Evolutionary conservation across 2,888 invertebrate genomes (phyloP), one percentile per base, ranked within the genome.

Genomic region (Drosophila glabriapex): DNA sequence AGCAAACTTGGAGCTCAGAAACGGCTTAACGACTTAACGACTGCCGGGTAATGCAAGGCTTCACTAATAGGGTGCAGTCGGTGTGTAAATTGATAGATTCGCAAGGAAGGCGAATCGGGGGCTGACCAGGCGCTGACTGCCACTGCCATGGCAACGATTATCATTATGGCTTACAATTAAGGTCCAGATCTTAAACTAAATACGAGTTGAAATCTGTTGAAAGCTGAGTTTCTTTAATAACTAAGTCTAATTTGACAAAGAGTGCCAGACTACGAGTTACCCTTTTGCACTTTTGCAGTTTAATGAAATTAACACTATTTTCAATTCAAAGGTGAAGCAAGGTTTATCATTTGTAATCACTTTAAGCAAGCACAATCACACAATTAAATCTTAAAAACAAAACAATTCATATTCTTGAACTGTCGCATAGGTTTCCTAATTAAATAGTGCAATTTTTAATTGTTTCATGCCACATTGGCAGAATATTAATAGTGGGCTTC

Each of bases 81-180:
- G 73, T 70, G 19, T 41, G 29, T 73, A 85, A 72, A 85, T 83
- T 68, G 76, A 85, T 83, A 75, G 73, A 62, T 69, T 54, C 43
- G 29, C 61, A 43, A 25, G 59, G 33, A 28, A 25, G 31, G 2
- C 37, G 16, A 19, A 12, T 37, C 12, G 55, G n/a, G 1, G 7
- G 55, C 4, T 22, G 37, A 2, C 14, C 9, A 35, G 55, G 6
- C 12, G 41, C 19, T 14, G 46, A 16, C 49, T 50, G 43, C 9
- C 22, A 58, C 61, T 76, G 74, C 70, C 50, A 54, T 75, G 75
- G 65, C 14, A 65, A 70, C 73, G 68, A 49, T 64, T 31, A 61
- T 68, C 19, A 64, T 56, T 43, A 49, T 28, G 28, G 25, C 61
- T 43, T 22, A 78, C 74, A 78, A 68, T 60, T 75, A 60, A 75